Percentiles rank a stretch among this genome's conserved stretches.
These are phyloP conservation scores for Brachymystax lenok DNA, from an alignment of 2,797 vertebrate genomes.

Conservation along the genomic window DNA sequence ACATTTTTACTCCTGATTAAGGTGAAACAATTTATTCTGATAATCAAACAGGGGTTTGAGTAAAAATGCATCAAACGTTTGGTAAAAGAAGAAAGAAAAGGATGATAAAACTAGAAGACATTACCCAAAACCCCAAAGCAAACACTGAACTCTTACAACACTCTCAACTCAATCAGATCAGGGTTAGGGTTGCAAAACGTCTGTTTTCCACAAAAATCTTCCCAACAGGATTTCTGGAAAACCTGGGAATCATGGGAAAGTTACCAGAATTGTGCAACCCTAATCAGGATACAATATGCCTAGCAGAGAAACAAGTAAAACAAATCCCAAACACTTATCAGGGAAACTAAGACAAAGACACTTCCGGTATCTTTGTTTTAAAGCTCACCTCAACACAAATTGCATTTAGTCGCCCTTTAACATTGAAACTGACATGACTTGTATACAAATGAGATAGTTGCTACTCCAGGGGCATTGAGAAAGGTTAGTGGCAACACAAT, in stretches of 20 bases:
- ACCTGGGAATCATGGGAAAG: not conserved
- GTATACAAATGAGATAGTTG: constrained; percentile 4
- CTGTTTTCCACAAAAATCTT: not conserved
- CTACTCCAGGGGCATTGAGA: constrained; percentile 4
- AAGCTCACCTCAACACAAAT: constrained; percentile 9
- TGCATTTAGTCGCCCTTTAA: constrained; percentile 8
- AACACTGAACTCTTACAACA: not conserved
- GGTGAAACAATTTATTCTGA: not conserved
- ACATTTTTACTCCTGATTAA: not conserved
- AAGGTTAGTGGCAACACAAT: constrained; percentile 17
- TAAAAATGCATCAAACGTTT: not conserved
- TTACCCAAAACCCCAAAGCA: not conserved
- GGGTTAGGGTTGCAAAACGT: not conserved
- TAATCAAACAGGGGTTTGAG: not conserved
- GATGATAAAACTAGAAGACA: not conserved
- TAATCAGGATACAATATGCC: not conserved
- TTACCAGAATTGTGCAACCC: not conserved
- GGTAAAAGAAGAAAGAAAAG: not conserved
- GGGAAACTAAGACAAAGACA: not conserved
- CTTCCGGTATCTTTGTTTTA: not conserved
- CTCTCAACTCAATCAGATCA: not conserved
- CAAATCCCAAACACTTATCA: not conserved
- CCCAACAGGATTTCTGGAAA: not conserved
- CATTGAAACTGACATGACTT: constrained; percentile 12
- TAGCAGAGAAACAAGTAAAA: not conserved